These are phyloP conservation scores for Spermophilus dauricus DNA, from an alignment of 2,113 vertebrate genomes.

Conservation along the genomic window DNA sequence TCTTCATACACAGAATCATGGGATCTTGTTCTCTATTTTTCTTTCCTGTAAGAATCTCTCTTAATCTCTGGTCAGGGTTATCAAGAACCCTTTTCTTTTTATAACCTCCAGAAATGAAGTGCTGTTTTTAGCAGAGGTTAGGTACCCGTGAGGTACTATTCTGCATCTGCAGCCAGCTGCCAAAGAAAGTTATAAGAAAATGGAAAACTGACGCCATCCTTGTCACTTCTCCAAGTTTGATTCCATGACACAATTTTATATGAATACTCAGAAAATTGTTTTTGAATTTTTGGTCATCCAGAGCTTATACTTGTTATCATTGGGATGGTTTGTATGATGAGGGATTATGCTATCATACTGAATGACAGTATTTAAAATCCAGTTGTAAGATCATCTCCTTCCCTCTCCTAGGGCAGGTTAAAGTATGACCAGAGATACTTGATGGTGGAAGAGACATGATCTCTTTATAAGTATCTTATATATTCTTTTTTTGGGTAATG, in stretches of 20 bases:
- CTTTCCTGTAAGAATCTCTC: background rate
- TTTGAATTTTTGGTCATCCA: background rate
- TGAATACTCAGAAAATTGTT: background rate
- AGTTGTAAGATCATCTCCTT: background rate
- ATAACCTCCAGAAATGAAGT: background rate
- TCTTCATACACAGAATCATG: background rate
- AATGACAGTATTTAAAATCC: background rate
- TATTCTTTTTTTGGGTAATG: background rate
- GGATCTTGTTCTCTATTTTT: background rate
- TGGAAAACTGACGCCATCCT: background rate
- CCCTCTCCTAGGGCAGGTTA: background rate
- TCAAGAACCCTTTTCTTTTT: background rate
- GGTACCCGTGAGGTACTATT: background rate
- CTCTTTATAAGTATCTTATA: background rate
- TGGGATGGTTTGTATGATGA: background rate
- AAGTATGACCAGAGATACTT: background rate
- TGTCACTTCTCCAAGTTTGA: background rate
- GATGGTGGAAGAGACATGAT: background rate
- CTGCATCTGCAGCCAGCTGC: background rate
- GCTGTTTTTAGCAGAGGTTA: background rate
- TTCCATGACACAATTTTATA: background rate
- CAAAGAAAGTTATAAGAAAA: background rate
- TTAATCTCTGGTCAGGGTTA: background rate
- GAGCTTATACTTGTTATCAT: background rate
- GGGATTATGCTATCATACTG: fast-evolving